Evolutionary conservation across 2,888 invertebrate genomes (phyloP), one percentile per base, ranked within the genome.

Genomic region (Drosophila merina): DNA sequence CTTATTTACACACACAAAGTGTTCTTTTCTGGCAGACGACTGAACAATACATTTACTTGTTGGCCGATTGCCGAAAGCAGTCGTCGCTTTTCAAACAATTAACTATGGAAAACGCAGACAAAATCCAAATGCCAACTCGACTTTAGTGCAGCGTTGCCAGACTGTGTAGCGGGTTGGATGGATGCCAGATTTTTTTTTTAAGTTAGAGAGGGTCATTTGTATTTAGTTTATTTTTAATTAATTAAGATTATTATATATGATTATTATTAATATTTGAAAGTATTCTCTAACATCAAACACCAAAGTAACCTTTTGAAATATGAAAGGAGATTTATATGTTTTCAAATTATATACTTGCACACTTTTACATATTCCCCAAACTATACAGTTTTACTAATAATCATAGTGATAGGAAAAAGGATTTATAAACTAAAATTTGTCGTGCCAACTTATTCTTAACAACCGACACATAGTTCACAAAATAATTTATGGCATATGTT

Each of bases 71-170:
- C 20, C 20, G n/a, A 20, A 59, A 63, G 58, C 64, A 71, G 56
- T 60, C 54, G 57, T 47, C 48, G 60, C 55, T 60, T 68, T 62
- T 82, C 59, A 72, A 75, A 72, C 44, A 67, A 54, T 66, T 56
- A 40, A 72, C 62, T 60, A 55, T 68, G 68, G 63, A 69, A 67
- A 54, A 44, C 54, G 73, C 49, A 54, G 54, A 48, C 42, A 42
- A 66, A 67, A 66, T 79, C 74, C 79, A 88, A 86, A 84, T 88
- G 88, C 81, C 81, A 82, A 82, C 81, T 74, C 81, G 79, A 79
- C 79, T 84, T 55, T 55, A 9, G 44, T 42, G 54, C 42, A 42
- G 54, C 40, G 52, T 40, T 52, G 40, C 52, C 52, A 52, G 52
- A 20, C 31, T 55, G 44, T 20, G n/a, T 20, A 20, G 7, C 42